phyloP scores from a whole-genome alignment of 2,888 invertebrate genomes.

The Mesorhabditis sp. region DNA sequence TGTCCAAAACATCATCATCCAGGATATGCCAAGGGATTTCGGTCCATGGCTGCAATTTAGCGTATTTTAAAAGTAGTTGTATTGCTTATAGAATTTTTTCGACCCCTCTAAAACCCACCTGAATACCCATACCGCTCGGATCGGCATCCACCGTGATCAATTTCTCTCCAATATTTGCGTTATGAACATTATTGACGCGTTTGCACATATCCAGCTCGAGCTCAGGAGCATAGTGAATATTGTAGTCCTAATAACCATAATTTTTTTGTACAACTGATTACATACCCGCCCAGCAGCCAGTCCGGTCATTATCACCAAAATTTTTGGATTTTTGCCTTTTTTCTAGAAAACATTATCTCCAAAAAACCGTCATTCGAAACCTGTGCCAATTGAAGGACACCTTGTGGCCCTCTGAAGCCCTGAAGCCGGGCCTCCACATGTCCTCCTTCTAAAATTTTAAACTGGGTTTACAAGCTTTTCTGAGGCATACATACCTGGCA shows the following conservation, averaged over 20 bases:
- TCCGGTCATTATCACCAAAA: not conserved
- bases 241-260: not conserved
- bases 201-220: not conserved
- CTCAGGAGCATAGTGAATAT: conserved; percentile 1
- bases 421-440: conserved; percentile 3
- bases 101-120: not conserved
- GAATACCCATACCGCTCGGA: not conserved
- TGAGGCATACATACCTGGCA: conserved; percentile 3
- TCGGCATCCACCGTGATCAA: not conserved
- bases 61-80: not conserved
- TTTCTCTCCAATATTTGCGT: conserved; percentile 1
- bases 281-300: not conserved
- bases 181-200: not conserved
- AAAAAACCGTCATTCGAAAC: not conserved
- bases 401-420: not conserved
- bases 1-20: conserved; percentile 1
- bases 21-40: not conserved
- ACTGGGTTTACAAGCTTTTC: too few relatives aligned
- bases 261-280: not conserved
- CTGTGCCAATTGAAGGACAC: conserved; percentile 5
- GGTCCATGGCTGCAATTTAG: not conserved
- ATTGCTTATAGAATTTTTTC: too few relatives aligned
- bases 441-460: not conserved
- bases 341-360: not conserved
- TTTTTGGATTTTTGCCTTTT: not conserved